Base-by-base conservation (phyloP, 2,113 vertebrate genomes). In the Vicugna pacos region DNA sequence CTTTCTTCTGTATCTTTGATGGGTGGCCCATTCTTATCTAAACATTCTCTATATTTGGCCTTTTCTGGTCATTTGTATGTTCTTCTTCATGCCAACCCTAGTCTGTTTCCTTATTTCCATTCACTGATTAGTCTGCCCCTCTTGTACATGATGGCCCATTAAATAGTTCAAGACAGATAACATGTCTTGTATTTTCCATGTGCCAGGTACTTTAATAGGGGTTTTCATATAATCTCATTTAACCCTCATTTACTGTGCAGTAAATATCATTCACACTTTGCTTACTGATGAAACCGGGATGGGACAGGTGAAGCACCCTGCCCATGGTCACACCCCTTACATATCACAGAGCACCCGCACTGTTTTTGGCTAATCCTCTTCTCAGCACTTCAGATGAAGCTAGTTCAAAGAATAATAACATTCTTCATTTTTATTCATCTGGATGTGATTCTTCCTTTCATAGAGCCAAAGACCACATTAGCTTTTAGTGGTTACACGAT, bases 311-410 rank as follows among this genome's bases (percentile, higher is more conserved):
- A 70, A n/a, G 72, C 4, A 6, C 73, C 6, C 42, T 8, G 6
- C 64, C 38, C 30, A 0, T 2, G n/a, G 14, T 17, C 32, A 38
- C 32, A 7, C 20, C 10, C 42, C 42, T 91, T 14, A 4, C 0
- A 1, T 0, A 3, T 1, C 20, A 15, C 26, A 56, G 62, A 46
- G 50, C 14, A 28, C 22, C 50, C 15, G 14, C 5, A 4, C 28
- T 38, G 3, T 70, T 16, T 38, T 52, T 32, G 65, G 38, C 13
- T 67, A 3, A 14, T n/a, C 26, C 38, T 62, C 52, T 48, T 65
- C 35, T 67, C 50, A 30, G 2, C 62, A 14, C 65, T 30, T 58
- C 46, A 87, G 56, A n/a, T 38, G 62, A 60, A 52, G 70, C 30
- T 38, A 8, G 50, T 28, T 17, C 42, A 32, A 52, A 87, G 46